Conservation (phyloP, 2,797 vertebrate species). For the Emydoidea blandingii region DNA sequence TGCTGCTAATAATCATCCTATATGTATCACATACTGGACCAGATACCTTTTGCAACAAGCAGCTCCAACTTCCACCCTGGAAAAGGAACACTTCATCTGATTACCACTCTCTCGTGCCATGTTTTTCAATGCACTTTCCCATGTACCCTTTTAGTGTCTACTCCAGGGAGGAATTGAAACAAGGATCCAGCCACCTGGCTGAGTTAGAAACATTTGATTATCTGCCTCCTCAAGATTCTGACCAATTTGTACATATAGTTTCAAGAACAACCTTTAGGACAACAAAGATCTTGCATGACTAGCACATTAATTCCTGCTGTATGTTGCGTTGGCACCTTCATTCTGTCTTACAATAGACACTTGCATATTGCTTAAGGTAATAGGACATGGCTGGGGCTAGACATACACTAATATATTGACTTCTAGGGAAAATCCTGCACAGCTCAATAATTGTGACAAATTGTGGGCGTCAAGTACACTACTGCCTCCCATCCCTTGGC, state of each 20-base stretch:
- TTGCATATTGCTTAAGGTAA: background rate
- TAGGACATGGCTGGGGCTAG: background rate
- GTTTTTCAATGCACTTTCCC: background rate
- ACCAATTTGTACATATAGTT: background rate
- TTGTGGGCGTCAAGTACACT: background rate
- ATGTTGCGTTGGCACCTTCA: background rate
- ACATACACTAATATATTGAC: background rate
- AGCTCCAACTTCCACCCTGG: background rate
- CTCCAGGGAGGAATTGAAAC: background rate
- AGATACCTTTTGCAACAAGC: background rate
- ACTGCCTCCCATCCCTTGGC: background rate
- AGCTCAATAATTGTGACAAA: background rate
- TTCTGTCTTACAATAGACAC: background rate
- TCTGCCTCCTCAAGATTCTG: background rate
- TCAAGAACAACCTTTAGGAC: background rate
- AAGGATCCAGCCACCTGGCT: accelerated
- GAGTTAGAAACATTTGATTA: background rate
- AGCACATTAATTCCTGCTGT: background rate
- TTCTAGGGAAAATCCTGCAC: background rate
- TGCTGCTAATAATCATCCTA: background rate
- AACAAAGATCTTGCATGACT: no score
- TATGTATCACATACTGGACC: background rate
- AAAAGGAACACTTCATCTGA: background rate
- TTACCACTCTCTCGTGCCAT: background rate
- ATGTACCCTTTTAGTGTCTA: accelerated